Conservation (phyloP, 2,888 invertebrate species). For the Subacronicta megacephala region DNA sequence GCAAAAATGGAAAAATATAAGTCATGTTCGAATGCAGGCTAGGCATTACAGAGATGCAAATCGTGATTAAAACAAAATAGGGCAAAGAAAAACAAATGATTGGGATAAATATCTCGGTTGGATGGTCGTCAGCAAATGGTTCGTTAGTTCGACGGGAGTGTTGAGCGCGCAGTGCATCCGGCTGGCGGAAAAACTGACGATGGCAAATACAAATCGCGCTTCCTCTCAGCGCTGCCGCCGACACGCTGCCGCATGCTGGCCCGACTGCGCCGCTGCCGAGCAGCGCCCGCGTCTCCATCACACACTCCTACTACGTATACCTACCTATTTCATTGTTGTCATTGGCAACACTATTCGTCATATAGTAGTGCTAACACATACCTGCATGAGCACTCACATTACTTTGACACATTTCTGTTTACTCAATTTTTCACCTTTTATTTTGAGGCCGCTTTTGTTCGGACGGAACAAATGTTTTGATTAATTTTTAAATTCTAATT, state of each 20-base stretch:
- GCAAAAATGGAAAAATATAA: background rate
- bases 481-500: conserved; percentile 64
- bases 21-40: background rate
- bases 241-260: no score
- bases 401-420: conserved; percentile 41
- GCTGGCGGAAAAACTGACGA: conserved; percentile 78
- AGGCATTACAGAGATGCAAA: conserved; percentile 16
- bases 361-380: conserved; percentile 26
- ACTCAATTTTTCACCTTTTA: conserved; percentile 16
- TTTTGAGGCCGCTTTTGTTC: conserved; percentile 10
- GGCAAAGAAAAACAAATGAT: conserved; percentile 71
- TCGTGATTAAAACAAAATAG: conserved; percentile 59
- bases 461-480: conserved; percentile 39
- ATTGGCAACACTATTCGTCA: conserved; percentile 35
- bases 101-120: conserved; percentile 78
- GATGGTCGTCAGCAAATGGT: conserved; percentile 76
- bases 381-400: conserved; percentile 25
- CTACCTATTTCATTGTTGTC: conserved; percentile 26
- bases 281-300: conserved; percentile 11
- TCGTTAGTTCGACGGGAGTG: conserved; percentile 81
- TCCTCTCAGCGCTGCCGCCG: conserved; percentile 56
- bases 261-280: conserved; percentile 7
- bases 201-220: conserved; percentile 83
- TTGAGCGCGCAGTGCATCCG: conserved; percentile 74
- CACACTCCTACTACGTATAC: conserved; percentile 2